phyloP scores from a whole-genome alignment of 2,113 vertebrate species.

The Sapajus apella region DNA sequence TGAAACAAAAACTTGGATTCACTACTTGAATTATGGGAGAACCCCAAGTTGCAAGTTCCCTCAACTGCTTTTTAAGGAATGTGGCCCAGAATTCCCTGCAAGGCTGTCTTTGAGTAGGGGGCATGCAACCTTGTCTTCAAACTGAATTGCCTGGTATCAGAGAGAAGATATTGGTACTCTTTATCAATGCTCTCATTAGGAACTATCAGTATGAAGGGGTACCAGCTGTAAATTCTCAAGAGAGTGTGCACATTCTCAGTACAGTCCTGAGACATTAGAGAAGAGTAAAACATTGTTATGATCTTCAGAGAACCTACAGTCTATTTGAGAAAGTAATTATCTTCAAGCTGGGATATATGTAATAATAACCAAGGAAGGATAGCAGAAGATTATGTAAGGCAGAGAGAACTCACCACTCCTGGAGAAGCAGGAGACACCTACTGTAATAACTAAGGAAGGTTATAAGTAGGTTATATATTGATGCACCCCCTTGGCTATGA shows the following conservation, averaged over 20 bases:
- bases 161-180: not conserved
- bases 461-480: not conserved
- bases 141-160: not conserved
- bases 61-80: not conserved
- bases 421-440: not conserved
- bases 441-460: too few species aligned
- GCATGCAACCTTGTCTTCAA: not conserved
- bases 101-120: not conserved
- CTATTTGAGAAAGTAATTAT: not conserved
- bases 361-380: not conserved
- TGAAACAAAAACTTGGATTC: not conserved
- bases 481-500: not conserved
- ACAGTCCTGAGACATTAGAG: not conserved
- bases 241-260: not conserved
- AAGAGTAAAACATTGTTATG: not conserved
- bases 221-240: not conserved
- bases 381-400: not conserved
- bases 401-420: not conserved
- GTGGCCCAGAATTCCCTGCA: not conserved
- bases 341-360: not conserved
- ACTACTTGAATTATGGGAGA: not conserved
- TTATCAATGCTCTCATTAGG: constrained; percentile 17
- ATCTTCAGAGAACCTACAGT: not conserved
- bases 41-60: not conserved
- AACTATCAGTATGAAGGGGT: not conserved